Base-by-base conservation (phyloP, 2,888 invertebrate genomes). In the Hirtodrosophila trivittata region DNA sequence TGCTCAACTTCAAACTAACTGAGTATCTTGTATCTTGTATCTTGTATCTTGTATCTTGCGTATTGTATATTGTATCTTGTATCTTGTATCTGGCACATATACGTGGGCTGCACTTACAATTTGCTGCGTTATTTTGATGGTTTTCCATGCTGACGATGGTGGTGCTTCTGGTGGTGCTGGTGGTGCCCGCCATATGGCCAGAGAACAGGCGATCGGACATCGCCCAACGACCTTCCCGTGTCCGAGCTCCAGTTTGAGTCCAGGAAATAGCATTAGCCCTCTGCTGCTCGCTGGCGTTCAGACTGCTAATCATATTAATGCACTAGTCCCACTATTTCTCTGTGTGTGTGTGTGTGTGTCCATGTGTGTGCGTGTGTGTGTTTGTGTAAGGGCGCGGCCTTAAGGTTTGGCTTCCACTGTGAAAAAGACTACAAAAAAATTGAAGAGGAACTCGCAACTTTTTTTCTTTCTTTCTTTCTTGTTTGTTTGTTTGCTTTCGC, bases 231-330 rank as follows among this genome's bases (percentile, higher is more conserved):
- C 86, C 80, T 81, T 81, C 75, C 62, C 62, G 52, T 58, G 78
- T 78, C 80, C 76, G 77, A 50, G 59, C 55, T 47, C 46, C 58
- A 54, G 57, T 55, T 46, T 45, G 59, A n/a, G 33, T 41, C 33
- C 75, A 80, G 86, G 78, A 83, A 78, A 85, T 86, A 77, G 66
- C 86, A 80, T 86, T 77, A 73, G 69, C 42, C 46, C 38, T 10
- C 43, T 28, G 18, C 18, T 21, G 18, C 18, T 21, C 18, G 18
- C 5, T 37, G 13, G 21, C 51, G 39, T 58, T 55, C 63, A 56
- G 65, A 16, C 65, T 57, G 68, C 77, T 81, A 81, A 81, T 81
- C 86, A 81, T 75, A 81, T 81, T 86, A 81, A 86, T 86, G 81
- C 81, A 86, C 38, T 66, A 12, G 55, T 35, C 16, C 28, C 28